Base-by-base conservation (phyloP, 1,140 invertebrate species). In the Heliconius himera region DNA sequence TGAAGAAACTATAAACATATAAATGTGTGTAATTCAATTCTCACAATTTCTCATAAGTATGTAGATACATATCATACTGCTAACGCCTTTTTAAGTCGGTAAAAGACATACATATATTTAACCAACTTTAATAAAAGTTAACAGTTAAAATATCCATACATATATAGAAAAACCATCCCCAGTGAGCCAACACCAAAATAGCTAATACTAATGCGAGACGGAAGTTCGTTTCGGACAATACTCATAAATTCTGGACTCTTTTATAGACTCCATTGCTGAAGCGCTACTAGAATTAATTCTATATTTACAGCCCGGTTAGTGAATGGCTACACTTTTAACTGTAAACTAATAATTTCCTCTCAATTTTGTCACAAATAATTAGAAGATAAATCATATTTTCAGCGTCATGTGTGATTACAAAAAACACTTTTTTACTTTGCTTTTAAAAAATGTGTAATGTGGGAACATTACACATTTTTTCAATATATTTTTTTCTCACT, bases 151-250 rank as follows among this genome's bases (percentile, higher is more conserved):
- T 20, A 33, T 36, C 8, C 26, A 29, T 29, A 16, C 29, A 9
- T 29, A 26, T 29, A 70, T 36, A 33, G 1, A 36, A 70, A 16
- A 70, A 70, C 4, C 33, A 70, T 70, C 3, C 8, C 22, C 18
- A 56, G n/a, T 13, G 41, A 76, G 70, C 29, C 26, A 74, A 80
- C 74, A 80, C 77, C 71, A 77, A 77, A 74, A 74, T 51, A 72
- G 71, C 41, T 41, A 36, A 56, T 51, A 72, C 36, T 13, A 38
- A 36, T 38, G 74, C 74, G 74, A 80, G 51, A 72, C 54, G 75
- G 79, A 80, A 80, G n/a, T 22, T 60, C 79, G 26, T 73, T 71
- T 76, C 9, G 71, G 79, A 75, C 70, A 72, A 74, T 51, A 73
- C 70, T 70, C 46, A 80, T 80, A 80, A 74, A 80, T 80, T 77